Evolutionary conservation across 2,113 vertebrate species (phyloP), one percentile per base, ranked within the genome.

Genomic region (Lophotis ruficrista): DNA sequence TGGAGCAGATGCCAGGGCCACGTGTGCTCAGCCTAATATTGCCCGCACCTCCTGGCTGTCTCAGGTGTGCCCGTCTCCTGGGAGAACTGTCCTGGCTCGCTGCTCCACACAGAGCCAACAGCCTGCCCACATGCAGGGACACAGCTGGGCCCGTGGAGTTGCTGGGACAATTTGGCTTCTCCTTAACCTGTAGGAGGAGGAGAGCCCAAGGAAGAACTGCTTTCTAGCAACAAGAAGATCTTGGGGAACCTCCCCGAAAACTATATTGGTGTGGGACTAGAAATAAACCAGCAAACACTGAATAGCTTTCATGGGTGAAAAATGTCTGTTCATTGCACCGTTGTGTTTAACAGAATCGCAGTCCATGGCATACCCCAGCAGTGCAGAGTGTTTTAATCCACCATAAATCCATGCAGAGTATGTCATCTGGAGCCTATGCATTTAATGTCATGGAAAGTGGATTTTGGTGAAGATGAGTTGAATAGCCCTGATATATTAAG

Each of bases 141-240:
- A 1, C 43, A 51, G 27, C 19, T 43, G 41, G 12, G n/a, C 69
- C n/a, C 4, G 6, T 4, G 51, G 20, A 66, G 24, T 47, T 62
- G 31, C 41, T 30, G 48, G 20, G 35, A 43, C 31, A 37, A 25
- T 64, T 25, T 14, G 0, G 15, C 14, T 72, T 11, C 17, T 90
- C 37, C 30, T n/a, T n/a, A n/a, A n/a, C n/a, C n/a, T 0, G 0
- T 7, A 38, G 51, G 14, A 84, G 37, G 11, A 75, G 27, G 16
- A 85, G 6, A 90, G 12, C 30, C 37, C 70, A 65, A 81, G 51
- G 37, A 79, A n/a, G 21, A 71, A 57, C 6, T 79, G 66, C 41
- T 75, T 75, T 89, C 41, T 37, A 83, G n/a, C 24, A 70, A 37
- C 30, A 70, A 57, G 66, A 68, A 62, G 12, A 58, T 18, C 27